Base-by-base conservation (phyloP, 2,797 vertebrate genomes). In the Cottoperca gobio region DNA sequence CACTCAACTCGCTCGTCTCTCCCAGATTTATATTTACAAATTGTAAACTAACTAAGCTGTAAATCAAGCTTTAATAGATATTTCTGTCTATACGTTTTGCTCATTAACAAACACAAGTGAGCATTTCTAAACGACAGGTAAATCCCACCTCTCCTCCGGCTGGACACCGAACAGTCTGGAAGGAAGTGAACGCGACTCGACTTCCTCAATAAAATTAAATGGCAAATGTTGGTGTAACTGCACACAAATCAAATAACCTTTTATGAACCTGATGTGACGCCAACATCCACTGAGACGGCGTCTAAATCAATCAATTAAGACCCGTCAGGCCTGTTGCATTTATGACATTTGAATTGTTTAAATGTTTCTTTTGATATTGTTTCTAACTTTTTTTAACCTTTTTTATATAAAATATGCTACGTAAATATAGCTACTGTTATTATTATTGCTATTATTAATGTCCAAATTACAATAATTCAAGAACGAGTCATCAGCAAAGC, bases 181-280 rank as follows among this genome's bases (percentile, higher is more conserved):
- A 39, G 61, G 42, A 19, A 55, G 9, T 12, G 2, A 14, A n/a
- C 23, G 52, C 1, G 3, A 16, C n/a, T 64, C 50, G 8, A 12
- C n/a, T 19, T 13, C 43, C 43, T 23, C 26, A n/a, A 45, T 53
- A 12, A 67, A 24, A 42, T 39, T 21, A 31, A 67, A 65, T 66
- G 23, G 4, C 9, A 11, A 40, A 55, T 35, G 52, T 58, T 14
- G 33, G 33, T 16, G 21, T 16, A 35, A 57, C 12, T 49, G n/a
- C 48, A 49, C 28, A 33, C 17, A 33, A 50, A 24, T n/a, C 35
- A 52, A 23, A 69, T 45, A 16, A 48, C 3, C 8, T 5, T 28
- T 37, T 14, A 71, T 59, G 55, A 23, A 50, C 33, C 43, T 35
- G 39, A 17, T 0, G 3, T 7, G 16, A n/a, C 35, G 42, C 49